Evolutionary conservation across 2,797 vertebrate genomes (phyloP).

Genomic region (Tokudaia tokunoshimensis): DNA sequence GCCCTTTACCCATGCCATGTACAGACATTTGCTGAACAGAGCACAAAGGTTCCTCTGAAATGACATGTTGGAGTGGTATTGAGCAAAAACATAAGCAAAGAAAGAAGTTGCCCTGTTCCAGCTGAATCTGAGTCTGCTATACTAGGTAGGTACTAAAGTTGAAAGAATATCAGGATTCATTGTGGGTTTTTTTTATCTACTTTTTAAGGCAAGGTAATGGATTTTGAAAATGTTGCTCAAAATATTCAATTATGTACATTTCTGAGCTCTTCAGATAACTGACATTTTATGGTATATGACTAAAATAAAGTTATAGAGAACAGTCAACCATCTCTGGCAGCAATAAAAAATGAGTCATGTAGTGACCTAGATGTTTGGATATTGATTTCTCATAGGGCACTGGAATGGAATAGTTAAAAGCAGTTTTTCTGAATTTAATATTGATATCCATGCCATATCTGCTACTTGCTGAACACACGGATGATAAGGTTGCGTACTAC

Average conservation of each 20-base stretch:
- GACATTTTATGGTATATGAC: conserved; percentile 55
- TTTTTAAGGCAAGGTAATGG: conserved; percentile 48
- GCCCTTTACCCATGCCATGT: background rate
- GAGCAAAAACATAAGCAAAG: background rate
- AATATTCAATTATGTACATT: conserved; percentile 64
- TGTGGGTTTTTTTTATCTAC: background rate
- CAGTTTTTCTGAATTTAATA: background rate
- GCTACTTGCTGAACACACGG: background rate
- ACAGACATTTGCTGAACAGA: background rate
- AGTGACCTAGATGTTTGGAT: background rate
- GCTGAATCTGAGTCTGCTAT: background rate
- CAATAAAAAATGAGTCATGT: conserved; percentile 47
- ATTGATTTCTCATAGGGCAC: conserved; percentile 45
- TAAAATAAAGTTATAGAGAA: conserved; percentile 54
- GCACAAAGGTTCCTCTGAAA: background rate
- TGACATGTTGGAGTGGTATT: background rate
- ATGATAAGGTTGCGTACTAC: background rate
- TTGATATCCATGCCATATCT: background rate
- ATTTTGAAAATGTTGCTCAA: conserved; percentile 61
- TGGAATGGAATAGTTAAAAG: background rate
- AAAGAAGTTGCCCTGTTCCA: too few species aligned
- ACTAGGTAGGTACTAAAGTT: background rate
- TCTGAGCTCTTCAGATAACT: conserved; percentile 54
- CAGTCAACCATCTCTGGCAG: background rate
- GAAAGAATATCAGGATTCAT: background rate